Evolutionary conservation across 2,888 invertebrate species (phyloP).

Genomic region (Watsonalla binaria): DNA sequence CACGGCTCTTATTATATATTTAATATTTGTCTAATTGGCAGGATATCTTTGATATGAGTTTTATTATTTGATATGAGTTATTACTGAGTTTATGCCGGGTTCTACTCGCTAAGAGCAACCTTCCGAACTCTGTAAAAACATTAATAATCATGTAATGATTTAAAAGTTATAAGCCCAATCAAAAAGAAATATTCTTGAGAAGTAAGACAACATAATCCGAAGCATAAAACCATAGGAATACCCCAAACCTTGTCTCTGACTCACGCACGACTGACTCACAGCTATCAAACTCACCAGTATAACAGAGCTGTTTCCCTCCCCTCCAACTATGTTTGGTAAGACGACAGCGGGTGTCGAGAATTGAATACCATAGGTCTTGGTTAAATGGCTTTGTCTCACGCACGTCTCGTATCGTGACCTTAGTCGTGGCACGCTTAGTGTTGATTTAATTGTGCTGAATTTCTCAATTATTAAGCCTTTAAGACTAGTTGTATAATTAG

Average conservation of each 20-base stretch:
- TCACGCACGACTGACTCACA: slow-evolving; percentile 29
- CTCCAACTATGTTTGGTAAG: slow-evolving; percentile 1
- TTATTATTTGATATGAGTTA: too few relatives aligned
- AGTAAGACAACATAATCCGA: slow-evolving; percentile 1
- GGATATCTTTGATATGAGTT: too few relatives aligned
- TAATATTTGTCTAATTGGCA: too few relatives aligned
- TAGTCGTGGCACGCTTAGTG: slow-evolving; percentile 19
- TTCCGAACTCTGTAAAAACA: too few relatives aligned
- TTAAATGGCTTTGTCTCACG: slow-evolving; percentile 40
- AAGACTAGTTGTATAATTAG: background rate
- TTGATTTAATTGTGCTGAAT: slow-evolving; percentile 1
- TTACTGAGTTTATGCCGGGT: too few relatives aligned
- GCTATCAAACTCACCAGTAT: slow-evolving; percentile 25
- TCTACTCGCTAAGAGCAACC: too few relatives aligned
- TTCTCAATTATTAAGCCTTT: background rate
- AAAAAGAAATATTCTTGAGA: too few relatives aligned
- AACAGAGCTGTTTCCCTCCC: slow-evolving; percentile 29
- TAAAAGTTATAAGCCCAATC: too few relatives aligned
- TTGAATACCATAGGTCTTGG: slow-evolving; percentile 27
- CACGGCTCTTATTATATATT: too few relatives aligned
- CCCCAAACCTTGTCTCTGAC: slow-evolving; percentile 31
- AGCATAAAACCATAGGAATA: slow-evolving; percentile 29
- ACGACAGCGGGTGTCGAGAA: slow-evolving; percentile 17
- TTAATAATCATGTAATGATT: too few relatives aligned
- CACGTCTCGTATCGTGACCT: slow-evolving; percentile 40